Evolutionary conservation across 2,797 vertebrate species (phyloP).

Genomic region (Pteropus rufus): DNA sequence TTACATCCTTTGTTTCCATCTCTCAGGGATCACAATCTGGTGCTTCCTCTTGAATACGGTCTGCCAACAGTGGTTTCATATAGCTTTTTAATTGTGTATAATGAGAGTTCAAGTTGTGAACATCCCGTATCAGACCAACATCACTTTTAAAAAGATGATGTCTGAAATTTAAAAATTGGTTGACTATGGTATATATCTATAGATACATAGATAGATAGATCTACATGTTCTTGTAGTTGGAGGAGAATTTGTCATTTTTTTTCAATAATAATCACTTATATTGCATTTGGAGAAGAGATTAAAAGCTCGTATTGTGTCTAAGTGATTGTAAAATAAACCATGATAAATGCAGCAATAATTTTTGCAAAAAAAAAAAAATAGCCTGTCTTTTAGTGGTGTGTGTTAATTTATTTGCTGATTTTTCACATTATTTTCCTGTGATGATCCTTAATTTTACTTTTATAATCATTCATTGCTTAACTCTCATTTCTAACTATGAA

Average conservation of each 20-base stretch:
- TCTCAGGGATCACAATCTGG: not conserved
- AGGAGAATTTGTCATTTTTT: not conserved
- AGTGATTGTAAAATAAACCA: not conserved
- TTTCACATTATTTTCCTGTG: not conserved
- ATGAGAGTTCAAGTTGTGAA: not conserved
- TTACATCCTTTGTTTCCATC: not conserved
- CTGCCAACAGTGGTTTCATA: not conserved
- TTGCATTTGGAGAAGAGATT: not conserved
- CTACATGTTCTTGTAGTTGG: not conserved
- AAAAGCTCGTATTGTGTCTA: not conserved
- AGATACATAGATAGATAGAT: not conserved
- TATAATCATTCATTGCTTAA: not conserved
- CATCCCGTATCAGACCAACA: not conserved
- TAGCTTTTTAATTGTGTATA: not conserved
- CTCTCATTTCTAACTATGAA: not conserved
- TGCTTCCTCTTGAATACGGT: not conserved
- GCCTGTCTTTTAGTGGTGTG: not conserved
- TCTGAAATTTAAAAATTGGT: not conserved
- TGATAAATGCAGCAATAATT: not conserved
- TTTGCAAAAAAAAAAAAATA: not conserved
- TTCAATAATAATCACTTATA: not conserved
- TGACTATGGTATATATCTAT: not conserved
- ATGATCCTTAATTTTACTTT: not conserved
- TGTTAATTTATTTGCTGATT: not conserved
- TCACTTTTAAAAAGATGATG: not conserved